Evolutionary conservation across 2,888 invertebrate species (phyloP).

Genomic region (Zhuqinia jingwanae): DNA sequence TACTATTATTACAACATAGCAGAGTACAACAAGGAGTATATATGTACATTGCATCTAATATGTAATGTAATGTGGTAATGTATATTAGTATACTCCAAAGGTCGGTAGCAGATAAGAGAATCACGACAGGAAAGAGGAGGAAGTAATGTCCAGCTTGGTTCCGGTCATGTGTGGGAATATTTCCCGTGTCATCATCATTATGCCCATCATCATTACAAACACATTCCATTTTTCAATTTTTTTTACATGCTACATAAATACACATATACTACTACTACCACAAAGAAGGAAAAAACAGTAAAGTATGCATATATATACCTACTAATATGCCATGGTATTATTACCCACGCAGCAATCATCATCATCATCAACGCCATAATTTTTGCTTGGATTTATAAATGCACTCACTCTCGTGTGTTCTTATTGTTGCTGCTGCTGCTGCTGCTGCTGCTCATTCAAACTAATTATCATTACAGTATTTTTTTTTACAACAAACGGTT

Average conservation of each 20-base stretch:
- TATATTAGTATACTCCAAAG: constrained; percentile 46
- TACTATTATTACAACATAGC: background rate
- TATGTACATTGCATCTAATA: background rate
- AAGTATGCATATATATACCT: too few relatives aligned
- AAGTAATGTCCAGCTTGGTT: constrained; percentile 73
- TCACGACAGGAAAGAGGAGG: constrained; percentile 71
- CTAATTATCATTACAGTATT: constrained; percentile 51
- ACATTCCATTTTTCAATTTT: constrained; percentile 11
- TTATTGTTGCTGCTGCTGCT: too few relatives aligned
- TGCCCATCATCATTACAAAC: constrained; percentile 30
- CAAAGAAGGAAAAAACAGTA: background rate
- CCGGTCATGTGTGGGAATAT: constrained; percentile 73
- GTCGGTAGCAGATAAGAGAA: constrained; percentile 72
- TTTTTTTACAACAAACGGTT: constrained; percentile 60
- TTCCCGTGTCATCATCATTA: constrained; percentile 65
- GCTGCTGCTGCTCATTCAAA: background rate
- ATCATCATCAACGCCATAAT: background rate
- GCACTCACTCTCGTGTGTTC: too few relatives aligned
- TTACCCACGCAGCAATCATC: background rate
- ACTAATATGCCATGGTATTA: too few relatives aligned
- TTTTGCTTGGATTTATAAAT: constrained; percentile 40
- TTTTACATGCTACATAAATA: background rate
- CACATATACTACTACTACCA: background rate
- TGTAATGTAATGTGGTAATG: background rate
- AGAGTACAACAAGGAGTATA: background rate